phyloP scores from a whole-genome alignment of 2,113 vertebrate species.

The Ptilonorhynchus violaceus region DNA sequence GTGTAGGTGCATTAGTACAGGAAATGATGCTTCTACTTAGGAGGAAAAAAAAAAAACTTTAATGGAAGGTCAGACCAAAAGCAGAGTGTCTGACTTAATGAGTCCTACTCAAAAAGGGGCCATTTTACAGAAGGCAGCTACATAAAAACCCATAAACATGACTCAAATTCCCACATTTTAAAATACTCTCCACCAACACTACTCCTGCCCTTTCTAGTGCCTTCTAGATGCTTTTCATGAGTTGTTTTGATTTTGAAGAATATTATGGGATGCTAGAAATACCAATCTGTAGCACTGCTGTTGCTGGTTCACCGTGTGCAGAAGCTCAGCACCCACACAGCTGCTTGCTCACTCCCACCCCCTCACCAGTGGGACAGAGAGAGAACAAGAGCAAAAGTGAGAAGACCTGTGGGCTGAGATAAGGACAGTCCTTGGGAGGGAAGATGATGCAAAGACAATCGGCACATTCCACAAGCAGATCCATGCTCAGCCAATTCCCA shows the following conservation, averaged over 20 bases:
- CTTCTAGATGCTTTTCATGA: background rate
- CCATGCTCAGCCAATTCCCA: background rate
- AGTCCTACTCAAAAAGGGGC: background rate
- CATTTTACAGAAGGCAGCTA: background rate
- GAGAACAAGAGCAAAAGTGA: background rate
- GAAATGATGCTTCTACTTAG: background rate
- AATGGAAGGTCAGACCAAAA: background rate
- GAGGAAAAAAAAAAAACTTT: background rate
- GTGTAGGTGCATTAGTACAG: background rate
- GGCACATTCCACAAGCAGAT: background rate
- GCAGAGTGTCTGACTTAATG: background rate
- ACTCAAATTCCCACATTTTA: background rate
- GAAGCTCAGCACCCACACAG: background rate
- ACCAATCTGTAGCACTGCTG: background rate
- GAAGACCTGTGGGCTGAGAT: background rate
- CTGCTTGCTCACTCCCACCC: background rate
- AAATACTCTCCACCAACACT: background rate
- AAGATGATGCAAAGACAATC: background rate
- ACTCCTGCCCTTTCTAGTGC: background rate
- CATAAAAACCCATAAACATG: background rate
- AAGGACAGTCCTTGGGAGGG: background rate
- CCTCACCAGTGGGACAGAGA: background rate
- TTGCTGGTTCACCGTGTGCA: background rate
- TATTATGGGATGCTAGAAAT: background rate
- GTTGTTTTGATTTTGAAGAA: background rate